Evolutionary conservation across 23 tunicate species (phyloP), one percentile per base, ranked within the genome.

Genomic region (Ascidia mentula): DNA sequence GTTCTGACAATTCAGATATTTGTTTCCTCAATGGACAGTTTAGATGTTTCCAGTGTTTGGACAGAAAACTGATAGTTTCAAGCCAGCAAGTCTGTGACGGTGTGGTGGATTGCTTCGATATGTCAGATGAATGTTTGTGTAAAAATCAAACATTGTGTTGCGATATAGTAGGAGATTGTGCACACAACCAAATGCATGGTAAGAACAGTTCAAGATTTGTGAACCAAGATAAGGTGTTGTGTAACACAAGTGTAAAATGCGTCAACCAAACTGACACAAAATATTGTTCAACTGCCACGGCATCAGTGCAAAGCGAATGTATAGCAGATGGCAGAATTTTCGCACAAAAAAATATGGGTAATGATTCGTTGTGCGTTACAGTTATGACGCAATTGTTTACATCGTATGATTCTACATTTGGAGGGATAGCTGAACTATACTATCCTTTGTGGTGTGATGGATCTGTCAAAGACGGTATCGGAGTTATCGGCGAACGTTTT

Each of bases 111-210:
- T 53, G 65, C 24, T 53, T 53, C 24, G 65, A 53, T 53, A 53
- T 53, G 65, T 53, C 65, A 6, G 65, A 53, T 53, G 65, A 53
- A 53, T 53, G 65, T 53, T 53, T 53, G 24, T 53, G 65, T 53
- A 3, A 26, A 53, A 53, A 53, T 53, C 65, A 53, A 28, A 53
- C 28, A 20, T 53, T 53, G 13, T 53, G 65, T 53, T 3, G 13
- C 65, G 65, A 53, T 20, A 53, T 53, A 53, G 24, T 26, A 53
- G 65, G 65, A 20, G 24, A 5, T 53, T 53, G 65, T 53, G 28
- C 65, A 6, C 65, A 3, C 22, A 53, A 53, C 24, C 7, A 53
- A 28, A 53, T 53, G 65, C 12, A 6, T 9, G 22, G 65, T 28
- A 26, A 53, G 12, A 9, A 53, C 65, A 53, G 13, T 53, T 53